A percentile compares a stretch with the other conserved stretches of the same genome.
phyloP scores from a whole-genome alignment of 2,888 invertebrate genomes.

The Mellilla xanthometata region DNA sequence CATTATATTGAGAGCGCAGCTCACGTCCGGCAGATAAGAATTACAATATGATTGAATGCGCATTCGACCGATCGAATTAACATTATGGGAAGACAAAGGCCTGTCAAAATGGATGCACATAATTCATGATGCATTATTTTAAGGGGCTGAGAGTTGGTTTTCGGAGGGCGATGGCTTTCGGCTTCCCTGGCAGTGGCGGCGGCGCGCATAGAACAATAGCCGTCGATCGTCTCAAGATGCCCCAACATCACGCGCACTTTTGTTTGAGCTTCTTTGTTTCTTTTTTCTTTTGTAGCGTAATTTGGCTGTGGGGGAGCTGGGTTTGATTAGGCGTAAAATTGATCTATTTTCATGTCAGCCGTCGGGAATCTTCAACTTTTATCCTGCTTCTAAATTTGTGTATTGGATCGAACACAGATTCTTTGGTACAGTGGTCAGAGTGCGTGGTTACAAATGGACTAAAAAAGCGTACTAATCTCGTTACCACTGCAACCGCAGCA shows the following conservation, averaged over 20 bases:
- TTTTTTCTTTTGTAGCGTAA: conserved; percentile 58
- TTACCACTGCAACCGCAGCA: conserved; percentile 28
- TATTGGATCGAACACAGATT: too few species aligned
- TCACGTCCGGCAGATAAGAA: conserved; percentile 24
- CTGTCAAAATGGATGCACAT: conserved; percentile 65
- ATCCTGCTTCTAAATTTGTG: too few species aligned
- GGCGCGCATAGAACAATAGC: conserved; percentile 59
- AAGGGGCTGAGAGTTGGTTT: conserved; percentile 31
- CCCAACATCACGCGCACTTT: conserved; percentile 61
- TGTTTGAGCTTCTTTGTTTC: conserved; percentile 60
- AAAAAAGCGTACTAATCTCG: conserved; percentile 1
- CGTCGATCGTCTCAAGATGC: conserved; percentile 52
- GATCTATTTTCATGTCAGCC: conserved; percentile 42
- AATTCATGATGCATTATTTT: conserved; percentile 58
- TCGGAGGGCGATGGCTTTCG: conserved; percentile 42
- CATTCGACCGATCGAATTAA: conserved; percentile 45
- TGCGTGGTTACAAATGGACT: background rate
- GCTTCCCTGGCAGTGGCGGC: conserved; percentile 47
- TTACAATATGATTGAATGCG: conserved; percentile 36
- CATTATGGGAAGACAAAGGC: conserved; percentile 59
- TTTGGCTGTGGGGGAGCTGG: conserved; percentile 49
- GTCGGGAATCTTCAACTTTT: conserved; percentile 19
- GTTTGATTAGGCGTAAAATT: conserved; percentile 54
- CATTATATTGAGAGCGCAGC: conserved; percentile 28
- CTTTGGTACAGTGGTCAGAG: too few species aligned